Evolutionary conservation across 1,140 invertebrate genomes (phyloP).

Genomic region (Ditylenchus dipsaci): DNA sequence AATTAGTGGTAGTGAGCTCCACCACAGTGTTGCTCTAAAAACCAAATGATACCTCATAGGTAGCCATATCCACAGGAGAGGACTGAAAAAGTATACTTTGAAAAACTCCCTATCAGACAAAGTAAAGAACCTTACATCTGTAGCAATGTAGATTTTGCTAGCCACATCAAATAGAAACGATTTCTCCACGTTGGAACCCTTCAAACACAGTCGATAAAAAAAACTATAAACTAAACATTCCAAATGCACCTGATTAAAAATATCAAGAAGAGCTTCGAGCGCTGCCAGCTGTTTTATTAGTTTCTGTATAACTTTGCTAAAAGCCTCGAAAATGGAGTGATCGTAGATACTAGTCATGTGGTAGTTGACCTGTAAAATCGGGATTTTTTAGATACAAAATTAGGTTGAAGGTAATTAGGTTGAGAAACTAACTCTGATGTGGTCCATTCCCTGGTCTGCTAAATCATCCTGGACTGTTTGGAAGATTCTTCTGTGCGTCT

Average conservation of each 20-base stretch:
- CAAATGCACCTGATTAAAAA: slow-evolving; percentile 85
- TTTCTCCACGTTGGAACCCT: slow-evolving; percentile 97
- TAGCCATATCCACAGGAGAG: slow-evolving; percentile 94
- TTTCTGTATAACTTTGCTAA: slow-evolving; percentile 99
- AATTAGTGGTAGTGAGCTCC: too few species aligned
- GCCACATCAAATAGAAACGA: slow-evolving; percentile 97
- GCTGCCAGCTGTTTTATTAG: slow-evolving; percentile 92
- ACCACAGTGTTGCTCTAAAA: too few species aligned
- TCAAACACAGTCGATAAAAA: slow-evolving; percentile 25
- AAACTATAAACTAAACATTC: slow-evolving; percentile 46
- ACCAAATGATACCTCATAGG: slow-evolving; percentile 5
- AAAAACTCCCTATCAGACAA: too few species aligned
- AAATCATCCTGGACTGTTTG: slow-evolving; percentile 91
- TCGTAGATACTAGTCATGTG: slow-evolving; percentile 99
- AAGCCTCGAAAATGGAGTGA: slow-evolving; percentile 99
- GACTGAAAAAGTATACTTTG: slow-evolving; percentile 60
- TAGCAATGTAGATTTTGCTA: slow-evolving; percentile 98
- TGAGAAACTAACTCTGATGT: slow-evolving; percentile 71
- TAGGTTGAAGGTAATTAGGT: slow-evolving; percentile 58
- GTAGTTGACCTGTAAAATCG: slow-evolving; percentile 68
- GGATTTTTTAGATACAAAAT: slow-evolving; percentile 62
- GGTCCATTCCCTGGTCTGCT: slow-evolving; percentile 71
- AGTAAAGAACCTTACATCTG: slow-evolving; percentile 65
- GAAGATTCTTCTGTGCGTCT: slow-evolving; percentile 87
- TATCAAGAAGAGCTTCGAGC: slow-evolving; percentile 95